Conservation (phyloP, 1,140 invertebrate genomes). For the Procambarus clarkii region DNA sequence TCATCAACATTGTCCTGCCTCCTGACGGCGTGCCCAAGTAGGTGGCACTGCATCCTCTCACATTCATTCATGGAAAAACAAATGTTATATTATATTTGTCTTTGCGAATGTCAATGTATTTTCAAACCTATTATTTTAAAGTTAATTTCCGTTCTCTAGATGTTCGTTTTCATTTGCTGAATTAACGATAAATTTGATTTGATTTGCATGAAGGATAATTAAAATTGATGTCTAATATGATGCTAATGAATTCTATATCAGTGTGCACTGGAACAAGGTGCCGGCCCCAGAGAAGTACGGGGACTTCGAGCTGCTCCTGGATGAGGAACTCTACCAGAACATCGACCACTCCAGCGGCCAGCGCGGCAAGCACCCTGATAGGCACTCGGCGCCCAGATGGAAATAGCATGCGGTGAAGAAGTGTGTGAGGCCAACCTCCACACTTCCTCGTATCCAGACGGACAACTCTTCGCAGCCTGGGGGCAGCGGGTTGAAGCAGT, state of each 20-base stretch:
- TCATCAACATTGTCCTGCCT: conserved; percentile 92
- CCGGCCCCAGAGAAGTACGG: conserved; percentile 87
- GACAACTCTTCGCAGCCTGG: conserved; percentile 6
- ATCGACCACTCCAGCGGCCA: conserved; percentile 55
- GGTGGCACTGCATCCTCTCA: conserved; percentile 72
- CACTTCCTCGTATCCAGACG: conserved; percentile 48
- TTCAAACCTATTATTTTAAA: neutral
- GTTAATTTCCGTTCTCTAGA: neutral
- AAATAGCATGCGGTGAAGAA: conserved; percentile 54
- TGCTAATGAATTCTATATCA: conserved; percentile 73
- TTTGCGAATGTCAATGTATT: neutral
- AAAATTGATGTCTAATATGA: too few species aligned
- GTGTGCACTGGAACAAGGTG: conserved; percentile 93
- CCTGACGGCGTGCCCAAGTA: conserved; percentile 92
- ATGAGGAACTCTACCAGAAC: conserved; percentile 80
- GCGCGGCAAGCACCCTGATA: conserved; percentile 40
- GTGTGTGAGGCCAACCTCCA: conserved; percentile 50
- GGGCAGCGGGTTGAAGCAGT: neutral
- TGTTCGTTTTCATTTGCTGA: neutral
- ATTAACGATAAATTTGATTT: neutral
- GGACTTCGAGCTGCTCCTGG: conserved; percentile 92
- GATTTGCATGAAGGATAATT: too few species aligned
- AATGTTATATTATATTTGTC: neutral
- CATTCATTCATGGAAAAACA: neutral
- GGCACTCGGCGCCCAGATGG: conserved; percentile 60